Evolutionary conservation across 2,113 vertebrate species (phyloP), one percentile per base, ranked within the genome.

Genomic region (Oreochromis spilurus): DNA sequence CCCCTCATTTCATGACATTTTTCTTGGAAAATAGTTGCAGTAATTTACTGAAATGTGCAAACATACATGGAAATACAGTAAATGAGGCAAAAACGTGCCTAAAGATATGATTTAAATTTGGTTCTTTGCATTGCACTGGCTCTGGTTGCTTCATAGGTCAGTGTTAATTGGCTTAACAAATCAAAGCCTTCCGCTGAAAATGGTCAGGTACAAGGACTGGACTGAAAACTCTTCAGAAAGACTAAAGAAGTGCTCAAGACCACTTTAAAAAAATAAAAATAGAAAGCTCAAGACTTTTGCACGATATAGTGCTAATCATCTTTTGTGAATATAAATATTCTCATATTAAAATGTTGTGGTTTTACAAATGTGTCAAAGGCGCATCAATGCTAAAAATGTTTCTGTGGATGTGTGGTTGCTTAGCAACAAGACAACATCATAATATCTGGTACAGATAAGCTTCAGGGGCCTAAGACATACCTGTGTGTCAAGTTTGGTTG

Each of bases 291-390:
- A 72, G 14, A 16, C 9, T 26, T 45, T 72, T 72, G 8, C 0
- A 0, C 67, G 26, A 45, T 45, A 17, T 72, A 45, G n/a, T 6
- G 0, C 38, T 26, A 72, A 29, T 1, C 21, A 72, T 26, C 40
- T 75, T 75, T 8, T 50, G 9, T 19, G 70, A 75, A 29, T 3
- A 75, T 19, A 19, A 50, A 75, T 48, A 10, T 19, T 70, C 40
- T 70, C 2, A 48, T 31, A 75, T 31, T 31, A 31, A 75, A 50
- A 31, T 19, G 38, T 6, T 24, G 14, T 12, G 6, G 24, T 0
- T 0, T 3, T 2, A 75, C 0, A 48, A 31, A 75, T 9, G 0
- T 48, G 43, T 75, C 45, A 50, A 9, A 50, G 14, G 4, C 29
- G 9, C 70, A 14, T 12, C 43, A 0, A 0, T 75, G 14, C 65